Conservation (phyloP, 2,888 invertebrate genomes). For the Strigamia maritima region DNA sequence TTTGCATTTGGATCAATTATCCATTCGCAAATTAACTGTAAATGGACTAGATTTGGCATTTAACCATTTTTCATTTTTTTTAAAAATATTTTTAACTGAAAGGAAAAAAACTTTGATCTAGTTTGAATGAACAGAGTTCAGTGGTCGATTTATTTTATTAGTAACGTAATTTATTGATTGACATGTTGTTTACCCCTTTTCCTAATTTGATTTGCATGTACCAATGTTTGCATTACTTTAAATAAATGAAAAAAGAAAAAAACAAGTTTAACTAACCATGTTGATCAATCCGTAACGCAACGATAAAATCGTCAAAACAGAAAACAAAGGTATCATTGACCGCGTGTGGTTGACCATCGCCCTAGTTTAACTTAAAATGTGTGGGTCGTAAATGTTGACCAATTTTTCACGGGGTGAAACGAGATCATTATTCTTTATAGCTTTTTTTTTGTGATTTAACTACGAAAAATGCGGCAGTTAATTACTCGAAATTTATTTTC, state of each 20-base stretch:
- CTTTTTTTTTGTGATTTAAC: neutral
- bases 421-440: neutral
- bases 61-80: neutral
- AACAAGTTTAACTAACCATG: no score
- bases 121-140: neutral
- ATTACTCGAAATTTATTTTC: neutral
- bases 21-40: neutral
- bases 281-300: no score
- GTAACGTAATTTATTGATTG: neutral
- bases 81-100: neutral
- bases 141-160: neutral
- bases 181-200: neutral
- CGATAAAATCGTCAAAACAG: no score
- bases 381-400: neutral
- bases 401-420: neutral
- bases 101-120: conserved; percentile 1
- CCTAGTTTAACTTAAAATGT: neutral
- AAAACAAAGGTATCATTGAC: conserved; percentile 29
- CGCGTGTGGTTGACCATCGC: neutral
- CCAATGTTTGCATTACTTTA: neutral
- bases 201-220: neutral
- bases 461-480: neutral
- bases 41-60: neutral
- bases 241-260: no score
- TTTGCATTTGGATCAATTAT: neutral